Conservation (phyloP, 2,113 vertebrate genomes). For the Colius striatus region DNA sequence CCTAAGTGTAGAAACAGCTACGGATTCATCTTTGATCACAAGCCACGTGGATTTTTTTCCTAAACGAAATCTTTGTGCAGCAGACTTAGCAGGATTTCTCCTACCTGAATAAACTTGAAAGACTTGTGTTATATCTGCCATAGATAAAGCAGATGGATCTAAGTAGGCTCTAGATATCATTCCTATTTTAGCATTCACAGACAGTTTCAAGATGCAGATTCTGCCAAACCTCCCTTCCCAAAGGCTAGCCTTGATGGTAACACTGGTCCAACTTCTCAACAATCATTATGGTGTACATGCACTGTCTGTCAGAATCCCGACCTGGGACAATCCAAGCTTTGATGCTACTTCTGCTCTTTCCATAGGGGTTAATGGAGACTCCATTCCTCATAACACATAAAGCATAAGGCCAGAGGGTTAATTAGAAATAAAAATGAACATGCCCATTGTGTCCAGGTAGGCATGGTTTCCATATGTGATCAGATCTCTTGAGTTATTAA, state of each 20-base stretch:
- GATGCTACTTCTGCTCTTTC: background rate
- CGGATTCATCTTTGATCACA: background rate
- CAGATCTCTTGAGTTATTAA: background rate
- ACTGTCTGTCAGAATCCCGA: background rate
- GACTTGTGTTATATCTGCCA: background rate
- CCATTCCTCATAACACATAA: background rate
- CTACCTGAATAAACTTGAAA: background rate
- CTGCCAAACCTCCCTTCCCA: background rate
- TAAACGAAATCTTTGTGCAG: background rate
- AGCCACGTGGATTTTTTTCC: rapidly evolving
- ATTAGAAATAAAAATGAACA: background rate
- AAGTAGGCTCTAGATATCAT: background rate
- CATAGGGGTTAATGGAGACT: background rate
- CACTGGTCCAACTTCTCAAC: background rate
- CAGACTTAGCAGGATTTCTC: background rate
- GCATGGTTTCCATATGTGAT: background rate
- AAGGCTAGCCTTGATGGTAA: background rate
- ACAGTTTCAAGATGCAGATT: background rate
- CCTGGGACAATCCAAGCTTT: background rate
- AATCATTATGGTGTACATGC: background rate
- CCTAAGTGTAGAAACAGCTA: background rate
- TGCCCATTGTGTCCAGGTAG: background rate
- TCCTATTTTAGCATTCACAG: background rate
- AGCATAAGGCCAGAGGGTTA: background rate
- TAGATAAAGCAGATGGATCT: background rate